Evolutionary conservation across 2,888 invertebrate species (phyloP), one percentile per base, ranked within the genome.

Genomic region (Leptura quadrifasciata): DNA sequence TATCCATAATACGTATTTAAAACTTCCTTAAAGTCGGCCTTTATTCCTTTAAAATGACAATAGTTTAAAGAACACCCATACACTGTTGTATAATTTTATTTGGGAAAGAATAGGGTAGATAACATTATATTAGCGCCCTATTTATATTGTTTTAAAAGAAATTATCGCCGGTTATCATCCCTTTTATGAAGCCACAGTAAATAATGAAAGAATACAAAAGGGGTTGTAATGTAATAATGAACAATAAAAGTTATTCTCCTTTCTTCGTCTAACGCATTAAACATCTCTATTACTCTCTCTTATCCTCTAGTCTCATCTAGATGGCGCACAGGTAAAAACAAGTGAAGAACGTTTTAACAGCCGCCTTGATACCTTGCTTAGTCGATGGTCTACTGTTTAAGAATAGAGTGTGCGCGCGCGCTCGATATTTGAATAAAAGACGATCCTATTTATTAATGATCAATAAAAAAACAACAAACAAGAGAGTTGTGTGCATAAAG

Each of bases 401-500:
- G 90, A 88, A 79, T 90, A 90, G 90, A 91, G 92, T 91, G 91
- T 90, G 92, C 92, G 92, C 90, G 91, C 90, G 92, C 91, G 81
- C 74, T 72, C 75, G 63, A 67, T 67, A 71, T 76, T 77, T 74
- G 72, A 76, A 77, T 72, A 70, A 63, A 71, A 60, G 47, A 75
- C 68, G 67, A 69, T 54, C 55, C 67, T 67, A 47, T 67, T 17
- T 27, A 67, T 54, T 54, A 67, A 55, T 52, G 55, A 54, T 31
- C 52, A 54, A 55, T 21, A 67, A 67, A 69, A n/a, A 69, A 39
- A 69, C 69, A 69, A 69, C 58, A 27, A 27, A 67, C 27, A 67
- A 54, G 55, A 52, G 55, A 58, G 24, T 67, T 57, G 57, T 35
- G 69, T 58, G 69, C 58, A 20, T 58, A 69, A 69, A 69, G 55